A percentile compares a stretch with the other conserved stretches of the same genome.
phyloP scores from a whole-genome alignment of 2,888 invertebrate species.

The Nezara viridula region DNA sequence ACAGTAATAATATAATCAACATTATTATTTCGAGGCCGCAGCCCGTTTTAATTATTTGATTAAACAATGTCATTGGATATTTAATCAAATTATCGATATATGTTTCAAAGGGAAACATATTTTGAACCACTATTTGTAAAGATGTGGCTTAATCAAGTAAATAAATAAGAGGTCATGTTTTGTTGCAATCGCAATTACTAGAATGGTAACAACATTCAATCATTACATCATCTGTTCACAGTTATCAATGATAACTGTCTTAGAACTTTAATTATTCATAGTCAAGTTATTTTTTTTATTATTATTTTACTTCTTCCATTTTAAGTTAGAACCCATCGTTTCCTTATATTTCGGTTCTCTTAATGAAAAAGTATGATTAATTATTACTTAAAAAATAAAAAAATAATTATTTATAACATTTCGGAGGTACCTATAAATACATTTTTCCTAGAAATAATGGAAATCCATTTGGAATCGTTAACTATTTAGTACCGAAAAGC shows the following conservation, averaged over 20 bases:
- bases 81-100: too few species aligned
- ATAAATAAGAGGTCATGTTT: background rate
- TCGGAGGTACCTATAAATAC: background rate
- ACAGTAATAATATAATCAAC: too few species aligned
- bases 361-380: too few species aligned
- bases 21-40: too few species aligned
- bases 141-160: background rate
- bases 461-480: background rate
- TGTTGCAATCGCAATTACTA: background rate
- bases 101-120: background rate
- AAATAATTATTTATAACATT: background rate
- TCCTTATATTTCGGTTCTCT: too few species aligned
- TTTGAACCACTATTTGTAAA: background rate
- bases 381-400: background rate
- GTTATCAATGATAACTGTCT: too few species aligned
- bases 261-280: background rate
- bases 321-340: too few species aligned
- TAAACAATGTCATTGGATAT: too few species aligned
- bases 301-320: too few species aligned
- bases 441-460: background rate
- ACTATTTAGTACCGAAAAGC: conserved; percentile 2
- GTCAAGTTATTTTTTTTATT: too few species aligned
- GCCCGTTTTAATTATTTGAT: too few species aligned
- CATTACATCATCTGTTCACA: background rate
- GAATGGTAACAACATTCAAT: background rate